Evolutionary conservation across 2,113 vertebrate species (phyloP).

Genomic region (Gobius niger): DNA sequence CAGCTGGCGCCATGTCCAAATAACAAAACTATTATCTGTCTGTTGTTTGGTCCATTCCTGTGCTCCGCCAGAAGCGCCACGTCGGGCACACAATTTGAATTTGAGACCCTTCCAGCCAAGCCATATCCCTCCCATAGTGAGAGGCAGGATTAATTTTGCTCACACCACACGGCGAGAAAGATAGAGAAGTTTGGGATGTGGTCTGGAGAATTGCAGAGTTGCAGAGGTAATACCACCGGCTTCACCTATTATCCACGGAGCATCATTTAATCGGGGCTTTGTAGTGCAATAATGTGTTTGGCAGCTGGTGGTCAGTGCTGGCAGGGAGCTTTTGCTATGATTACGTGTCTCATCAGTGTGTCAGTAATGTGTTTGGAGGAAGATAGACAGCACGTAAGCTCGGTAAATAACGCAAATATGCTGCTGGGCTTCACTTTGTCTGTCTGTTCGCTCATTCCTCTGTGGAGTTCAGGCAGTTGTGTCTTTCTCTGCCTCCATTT

Average conservation of each 20-base stretch:
- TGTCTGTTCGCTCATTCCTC: conserved; percentile 32
- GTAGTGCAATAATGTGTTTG: conserved; percentile 58
- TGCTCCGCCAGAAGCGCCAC: conserved; percentile 41
- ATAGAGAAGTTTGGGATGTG: conserved; percentile 13
- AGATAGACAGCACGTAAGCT: conserved; percentile 58
- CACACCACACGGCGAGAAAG: conserved; percentile 35
- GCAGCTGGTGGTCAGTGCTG: conserved; percentile 38
- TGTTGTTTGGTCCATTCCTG: conserved; percentile 31
- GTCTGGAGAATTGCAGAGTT: conserved; percentile 5
- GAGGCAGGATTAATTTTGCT: conserved; percentile 56
- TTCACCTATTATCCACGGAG: conserved; percentile 57
- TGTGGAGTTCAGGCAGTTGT: conserved; percentile 34
- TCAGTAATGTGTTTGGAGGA: conserved; percentile 70
- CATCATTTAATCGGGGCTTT: conserved; percentile 67
- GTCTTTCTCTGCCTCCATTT: conserved; percentile 25
- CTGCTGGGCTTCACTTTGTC: conserved; percentile 53
- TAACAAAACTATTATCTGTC: conserved; percentile 20
- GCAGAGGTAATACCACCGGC: conserved; percentile 42
- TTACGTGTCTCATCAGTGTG: conserved; percentile 66
- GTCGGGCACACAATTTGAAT: conserved; percentile 60
- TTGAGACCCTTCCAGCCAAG: conserved; percentile 43
- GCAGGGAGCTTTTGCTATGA: conserved; percentile 44
- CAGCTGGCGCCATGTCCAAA: conserved; percentile 27
- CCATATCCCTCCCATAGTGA: conserved; percentile 52
- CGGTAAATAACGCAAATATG: conserved; percentile 76